These are phyloP conservation scores for Solenopsis invicta DNA, from an alignment of 1,140 invertebrate species.

Conservation along the genomic window DNA sequence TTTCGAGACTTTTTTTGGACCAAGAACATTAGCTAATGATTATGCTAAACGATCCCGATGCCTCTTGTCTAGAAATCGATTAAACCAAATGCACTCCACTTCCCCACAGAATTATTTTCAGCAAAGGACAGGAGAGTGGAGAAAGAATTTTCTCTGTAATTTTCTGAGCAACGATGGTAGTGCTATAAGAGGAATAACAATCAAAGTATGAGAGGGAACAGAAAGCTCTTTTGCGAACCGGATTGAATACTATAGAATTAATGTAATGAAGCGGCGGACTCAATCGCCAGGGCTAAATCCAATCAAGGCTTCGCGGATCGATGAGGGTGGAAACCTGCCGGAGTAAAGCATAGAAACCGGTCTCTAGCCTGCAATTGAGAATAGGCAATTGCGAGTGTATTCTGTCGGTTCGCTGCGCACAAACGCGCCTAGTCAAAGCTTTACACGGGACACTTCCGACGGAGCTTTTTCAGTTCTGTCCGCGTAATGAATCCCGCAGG, in stretches of 20 bases:
- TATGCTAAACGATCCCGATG: background rate
- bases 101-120: background rate
- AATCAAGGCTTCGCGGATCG: slow-evolving; percentile 63
- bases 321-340: slow-evolving; percentile 37
- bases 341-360: background rate
- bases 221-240: slow-evolving; percentile 52
- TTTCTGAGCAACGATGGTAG: background rate
- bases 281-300: slow-evolving; percentile 73
- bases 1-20: too few relatives aligned
- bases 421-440: slow-evolving; percentile 47
- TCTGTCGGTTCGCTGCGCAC: slow-evolving; percentile 23
- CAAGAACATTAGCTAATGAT: background rate
- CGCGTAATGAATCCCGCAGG: slow-evolving; percentile 27
- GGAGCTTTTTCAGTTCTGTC: background rate
- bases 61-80: background rate
- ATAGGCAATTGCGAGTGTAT: slow-evolving; percentile 60
- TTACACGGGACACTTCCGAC: background rate
- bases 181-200: slow-evolving; percentile 17
- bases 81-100: background rate
- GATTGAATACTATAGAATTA: slow-evolving; percentile 68
- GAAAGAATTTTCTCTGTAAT: background rate
- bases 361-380: slow-evolving; percentile 49
- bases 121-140: background rate
- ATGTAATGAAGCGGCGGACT: slow-evolving; percentile 71
- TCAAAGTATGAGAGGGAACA: background rate